A percentile compares a stretch with the other conserved stretches of the same genome.
Conservation (phyloP, 1,140 invertebrate species). For the Bombus turneri region DNA sequence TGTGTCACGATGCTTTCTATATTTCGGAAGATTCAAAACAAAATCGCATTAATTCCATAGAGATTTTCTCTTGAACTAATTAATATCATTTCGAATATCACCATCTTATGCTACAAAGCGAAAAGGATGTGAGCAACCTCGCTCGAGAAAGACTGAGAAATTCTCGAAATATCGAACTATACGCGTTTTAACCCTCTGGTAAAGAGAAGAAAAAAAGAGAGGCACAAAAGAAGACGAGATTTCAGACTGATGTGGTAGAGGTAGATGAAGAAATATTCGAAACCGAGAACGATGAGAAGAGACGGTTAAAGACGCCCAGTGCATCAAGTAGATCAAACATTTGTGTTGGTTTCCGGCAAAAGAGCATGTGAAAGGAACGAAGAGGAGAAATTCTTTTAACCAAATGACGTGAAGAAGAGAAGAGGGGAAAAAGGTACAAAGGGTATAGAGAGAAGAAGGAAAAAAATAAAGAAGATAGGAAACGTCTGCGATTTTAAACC, state of each 20-base stretch:
- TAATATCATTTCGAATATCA: background rate
- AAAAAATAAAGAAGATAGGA: background rate
- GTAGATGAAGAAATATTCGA: conserved; percentile 22
- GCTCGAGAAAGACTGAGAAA: background rate
- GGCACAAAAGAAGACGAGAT: conserved; percentile 18
- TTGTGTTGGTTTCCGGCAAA: conserved; percentile 42
- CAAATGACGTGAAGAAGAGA: conserved; percentile 51
- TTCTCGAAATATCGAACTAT: background rate
- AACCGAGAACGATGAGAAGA: conserved; percentile 49
- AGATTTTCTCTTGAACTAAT: background rate
- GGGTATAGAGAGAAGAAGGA: background rate
- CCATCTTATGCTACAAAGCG: background rate
- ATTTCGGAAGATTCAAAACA: background rate
- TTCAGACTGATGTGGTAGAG: conserved; percentile 8
- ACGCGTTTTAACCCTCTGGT: background rate
- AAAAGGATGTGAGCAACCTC: background rate
- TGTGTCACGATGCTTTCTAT: background rate
- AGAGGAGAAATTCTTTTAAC: conserved; percentile 56
- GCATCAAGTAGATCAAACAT: conserved; percentile 67
- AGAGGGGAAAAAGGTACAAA: background rate
- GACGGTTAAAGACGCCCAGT: conserved; percentile 38
- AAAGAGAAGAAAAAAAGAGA: background rate
- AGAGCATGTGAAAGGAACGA: background rate
- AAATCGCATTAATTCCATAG: background rate
- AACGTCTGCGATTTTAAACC: conserved; percentile 56